Evolutionary conservation across 2,888 invertebrate genomes (phyloP).

Genomic region (Scaptomyza reducta): DNA sequence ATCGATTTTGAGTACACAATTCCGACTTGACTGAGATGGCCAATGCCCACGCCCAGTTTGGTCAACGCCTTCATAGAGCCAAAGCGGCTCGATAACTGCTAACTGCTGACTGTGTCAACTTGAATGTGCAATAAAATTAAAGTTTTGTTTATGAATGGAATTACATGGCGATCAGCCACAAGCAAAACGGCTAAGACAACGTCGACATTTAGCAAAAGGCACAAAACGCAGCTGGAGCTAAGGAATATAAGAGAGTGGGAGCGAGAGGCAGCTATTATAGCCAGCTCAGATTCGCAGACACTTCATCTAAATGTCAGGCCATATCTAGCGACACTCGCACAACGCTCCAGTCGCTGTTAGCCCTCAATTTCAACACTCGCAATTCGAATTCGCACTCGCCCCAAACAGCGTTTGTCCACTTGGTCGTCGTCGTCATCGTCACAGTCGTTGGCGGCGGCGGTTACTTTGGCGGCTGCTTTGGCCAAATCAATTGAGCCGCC

Average conservation of each 20-base stretch:
- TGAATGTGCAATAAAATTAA: constrained; percentile 75
- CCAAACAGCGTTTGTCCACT: constrained; percentile 27
- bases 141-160: constrained; percentile 83
- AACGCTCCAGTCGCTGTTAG: constrained; percentile 53
- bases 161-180: constrained; percentile 56
- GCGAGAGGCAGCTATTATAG: constrained; percentile 2
- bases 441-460: constrained; percentile 50
- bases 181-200: constrained; percentile 27
- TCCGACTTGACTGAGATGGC: constrained; percentile 25
- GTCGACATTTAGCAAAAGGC: constrained; percentile 59
- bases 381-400: constrained; percentile 60
- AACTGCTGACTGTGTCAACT: constrained; percentile 58
- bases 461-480: constrained; percentile 75
- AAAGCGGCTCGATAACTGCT: constrained; percentile 13
- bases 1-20: constrained; percentile 64
- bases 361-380: constrained; percentile 67
- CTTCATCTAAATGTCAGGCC: constrained; percentile 84
- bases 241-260: constrained; percentile 7
- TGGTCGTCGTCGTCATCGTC: constrained; percentile 37
- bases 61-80: constrained; percentile 55
- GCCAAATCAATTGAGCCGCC: constrained; percentile 79
- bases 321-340: constrained; percentile 80
- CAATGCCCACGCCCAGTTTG: constrained; percentile 30
- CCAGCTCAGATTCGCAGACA: constrained; percentile 79
- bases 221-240: constrained; percentile 65